Evolutionary conservation across 30 jellyfish, hydroid and myxozoan genomes (phyloP).

Genomic region (Morbakka virulenta): DNA sequence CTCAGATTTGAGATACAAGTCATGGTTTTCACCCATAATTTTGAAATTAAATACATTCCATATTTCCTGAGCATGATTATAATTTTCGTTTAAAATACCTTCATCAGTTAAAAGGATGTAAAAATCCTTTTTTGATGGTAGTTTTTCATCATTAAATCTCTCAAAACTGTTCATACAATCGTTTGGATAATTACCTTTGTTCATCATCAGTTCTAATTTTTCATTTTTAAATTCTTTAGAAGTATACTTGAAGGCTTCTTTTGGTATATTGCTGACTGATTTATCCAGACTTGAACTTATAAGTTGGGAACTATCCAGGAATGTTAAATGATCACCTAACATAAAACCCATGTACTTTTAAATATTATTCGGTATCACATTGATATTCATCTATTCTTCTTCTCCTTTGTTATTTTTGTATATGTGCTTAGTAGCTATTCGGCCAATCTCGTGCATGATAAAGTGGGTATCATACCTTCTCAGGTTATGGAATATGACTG

Average conservation of each 20-base stretch:
- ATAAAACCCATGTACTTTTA: slow-evolving; percentile 30
- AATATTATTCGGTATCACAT: slow-evolving; percentile 10
- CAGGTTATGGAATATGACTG: too few relatives aligned
- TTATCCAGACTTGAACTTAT: slow-evolving; percentile 35
- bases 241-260: too few relatives aligned
- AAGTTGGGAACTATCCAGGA: slow-evolving; percentile 15
- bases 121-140: too few relatives aligned
- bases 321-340: slow-evolving; percentile 46
- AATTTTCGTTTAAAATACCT: too few relatives aligned
- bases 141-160: too few relatives aligned
- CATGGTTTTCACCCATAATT: slow-evolving; percentile 22
- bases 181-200: too few relatives aligned
- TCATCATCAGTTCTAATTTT: too few relatives aligned
- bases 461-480: too few relatives aligned
- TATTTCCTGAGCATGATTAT: slow-evolving; percentile 16
- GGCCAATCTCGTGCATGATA: slow-evolving; percentile 54
- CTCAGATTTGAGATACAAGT: too few relatives aligned
- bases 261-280: slow-evolving; percentile 18
- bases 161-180: slow-evolving; percentile 43
- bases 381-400: too few relatives aligned
- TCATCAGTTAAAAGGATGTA: too few relatives aligned
- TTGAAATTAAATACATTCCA: not conserved
- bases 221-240: too few relatives aligned
- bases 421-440: slow-evolving; percentile 22
- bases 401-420: slow-evolving; percentile 43